These are phyloP conservation scores for Rhinoraja longicauda DNA, from an alignment of 2,797 vertebrate species.

Conservation along the genomic window DNA sequence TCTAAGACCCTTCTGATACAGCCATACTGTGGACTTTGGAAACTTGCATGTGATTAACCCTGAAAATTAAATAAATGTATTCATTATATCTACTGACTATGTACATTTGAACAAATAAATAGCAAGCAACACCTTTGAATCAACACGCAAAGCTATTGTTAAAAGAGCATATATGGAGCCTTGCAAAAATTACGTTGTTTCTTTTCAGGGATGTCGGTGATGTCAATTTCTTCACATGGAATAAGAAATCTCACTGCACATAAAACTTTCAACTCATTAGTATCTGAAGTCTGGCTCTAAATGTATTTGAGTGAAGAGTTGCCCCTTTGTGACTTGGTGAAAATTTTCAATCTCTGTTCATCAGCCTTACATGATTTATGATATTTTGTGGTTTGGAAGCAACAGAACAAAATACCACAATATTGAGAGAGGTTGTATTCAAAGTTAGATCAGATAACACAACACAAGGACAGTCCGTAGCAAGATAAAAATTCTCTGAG, in stretches of 20 bases:
- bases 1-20: background rate
- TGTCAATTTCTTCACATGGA: background rate
- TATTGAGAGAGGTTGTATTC: background rate
- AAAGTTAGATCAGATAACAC: background rate
- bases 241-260: background rate
- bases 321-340: background rate
- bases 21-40: background rate
- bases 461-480: background rate
- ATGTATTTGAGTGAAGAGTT: slow-evolving; percentile 14
- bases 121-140: background rate
- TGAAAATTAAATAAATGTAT: background rate
- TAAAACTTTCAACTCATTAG: slow-evolving; percentile 16
- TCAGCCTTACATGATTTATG: slow-evolving; percentile 23
- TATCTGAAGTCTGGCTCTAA: background rate
- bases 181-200: background rate
- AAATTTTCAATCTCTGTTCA: slow-evolving; percentile 13
- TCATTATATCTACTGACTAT: background rate
- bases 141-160: background rate
- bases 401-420: slow-evolving; percentile 24
- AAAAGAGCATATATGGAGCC: background rate
- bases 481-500: background rate
- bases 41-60: no score
- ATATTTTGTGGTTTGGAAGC: slow-evolving; percentile 21
- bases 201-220: background rate
- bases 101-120: slow-evolving; percentile 7